A percentile compares a stretch with the other conserved stretches of the same genome.
Conservation (phyloP, 2,113 vertebrate genomes). For the Centrocercus urophasianus region DNA sequence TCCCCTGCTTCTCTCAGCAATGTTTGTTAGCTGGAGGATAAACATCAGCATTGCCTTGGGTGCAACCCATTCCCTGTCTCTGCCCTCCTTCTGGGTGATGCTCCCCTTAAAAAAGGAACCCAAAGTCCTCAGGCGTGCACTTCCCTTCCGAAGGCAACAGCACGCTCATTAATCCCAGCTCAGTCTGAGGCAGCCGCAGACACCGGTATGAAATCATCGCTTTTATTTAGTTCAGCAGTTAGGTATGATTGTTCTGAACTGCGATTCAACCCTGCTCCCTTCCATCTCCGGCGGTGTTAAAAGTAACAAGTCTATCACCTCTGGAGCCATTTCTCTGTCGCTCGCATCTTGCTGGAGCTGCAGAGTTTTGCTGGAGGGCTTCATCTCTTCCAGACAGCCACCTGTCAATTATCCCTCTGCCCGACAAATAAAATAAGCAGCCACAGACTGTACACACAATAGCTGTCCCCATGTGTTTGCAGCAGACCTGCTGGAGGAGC, state of each 20-base stretch:
- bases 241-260: slow-evolving; percentile 18
- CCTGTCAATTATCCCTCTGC: slow-evolving; percentile 30
- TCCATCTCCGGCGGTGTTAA: neutral
- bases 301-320: slow-evolving; percentile 67
- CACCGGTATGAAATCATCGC: neutral
- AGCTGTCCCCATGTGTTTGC: neutral
- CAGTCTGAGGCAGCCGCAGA: neutral
- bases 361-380: slow-evolving; percentile 44
- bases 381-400: slow-evolving; percentile 60
- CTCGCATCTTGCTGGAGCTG: neutral
- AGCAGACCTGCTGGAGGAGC: slow-evolving; percentile 1
- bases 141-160: neutral
- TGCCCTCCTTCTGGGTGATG: neutral
- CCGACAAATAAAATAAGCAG: neutral
- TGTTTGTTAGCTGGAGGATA: neutral
- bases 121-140: neutral
- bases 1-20: too few species aligned
- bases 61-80: neutral
- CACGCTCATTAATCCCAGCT: neutral
- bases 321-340: slow-evolving; percentile 22
- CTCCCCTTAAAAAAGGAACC: neutral
- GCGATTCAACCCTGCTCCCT: slow-evolving; percentile 13
- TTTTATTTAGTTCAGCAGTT: slow-evolving; percentile 27
- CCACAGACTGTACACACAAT: neutral
- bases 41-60: neutral